These are phyloP conservation scores for Tokudaia muenninki DNA, from an alignment of 2,797 vertebrate genomes.

Conservation along the genomic window DNA sequence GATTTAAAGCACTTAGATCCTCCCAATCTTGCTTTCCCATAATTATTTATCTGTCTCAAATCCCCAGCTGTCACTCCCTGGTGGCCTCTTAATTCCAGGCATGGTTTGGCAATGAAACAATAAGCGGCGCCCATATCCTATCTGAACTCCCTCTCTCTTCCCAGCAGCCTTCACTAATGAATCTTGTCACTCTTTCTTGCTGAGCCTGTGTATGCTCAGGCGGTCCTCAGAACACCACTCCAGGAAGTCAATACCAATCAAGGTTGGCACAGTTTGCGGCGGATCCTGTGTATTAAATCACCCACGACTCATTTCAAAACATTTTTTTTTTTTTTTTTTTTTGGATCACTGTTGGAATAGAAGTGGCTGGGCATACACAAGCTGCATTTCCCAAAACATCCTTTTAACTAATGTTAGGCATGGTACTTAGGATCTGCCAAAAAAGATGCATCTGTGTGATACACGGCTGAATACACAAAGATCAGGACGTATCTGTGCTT, in stretches of 20 bases:
- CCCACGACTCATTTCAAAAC: constrained; percentile 25
- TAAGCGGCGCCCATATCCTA: background rate
- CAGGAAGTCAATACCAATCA: constrained; percentile 69
- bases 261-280: background rate
- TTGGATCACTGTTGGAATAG: background rate
- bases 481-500: background rate
- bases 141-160: background rate
- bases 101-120: constrained; percentile 26
- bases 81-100: background rate
- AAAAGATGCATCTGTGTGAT: background rate
- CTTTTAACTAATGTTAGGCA: background rate
- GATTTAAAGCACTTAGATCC: background rate
- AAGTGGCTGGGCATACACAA: background rate
- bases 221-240: constrained; percentile 29
- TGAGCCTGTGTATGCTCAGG: constrained; percentile 46
- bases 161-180: constrained; percentile 56
- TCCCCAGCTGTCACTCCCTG: background rate
- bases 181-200: constrained; percentile 60
- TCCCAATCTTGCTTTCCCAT: background rate
- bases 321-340: background rate
- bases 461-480: background rate
- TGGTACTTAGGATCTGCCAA: background rate
- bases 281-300: constrained; percentile 41
- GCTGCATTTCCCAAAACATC: constrained; percentile 34
- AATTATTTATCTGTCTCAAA: constrained; percentile 24